Evolutionary conservation across 2,113 vertebrate species (phyloP).

Genomic region (Delphinapterus leucas): DNA sequence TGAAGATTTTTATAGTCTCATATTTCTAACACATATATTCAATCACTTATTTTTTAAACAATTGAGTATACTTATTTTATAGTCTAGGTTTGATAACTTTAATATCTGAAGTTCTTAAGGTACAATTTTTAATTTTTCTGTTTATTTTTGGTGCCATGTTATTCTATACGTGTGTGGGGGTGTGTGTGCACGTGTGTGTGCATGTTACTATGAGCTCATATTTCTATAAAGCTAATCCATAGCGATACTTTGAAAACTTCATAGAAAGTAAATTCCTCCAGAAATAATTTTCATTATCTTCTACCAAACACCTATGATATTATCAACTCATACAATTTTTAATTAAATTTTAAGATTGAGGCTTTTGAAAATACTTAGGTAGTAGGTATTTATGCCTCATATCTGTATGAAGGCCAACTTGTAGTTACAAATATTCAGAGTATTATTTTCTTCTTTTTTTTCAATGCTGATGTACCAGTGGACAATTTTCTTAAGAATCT

Average conservation of each 20-base stretch:
- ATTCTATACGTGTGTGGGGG: background rate
- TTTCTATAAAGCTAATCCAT: background rate
- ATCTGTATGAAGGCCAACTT: background rate
- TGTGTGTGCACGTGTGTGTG: background rate
- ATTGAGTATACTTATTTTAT: background rate
- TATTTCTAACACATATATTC: background rate
- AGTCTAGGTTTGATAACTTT: no score
- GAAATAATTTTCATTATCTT: background rate
- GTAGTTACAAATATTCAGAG: background rate
- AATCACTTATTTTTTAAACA: background rate
- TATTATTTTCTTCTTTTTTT: background rate
- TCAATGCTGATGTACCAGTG: background rate
- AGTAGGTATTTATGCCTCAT: background rate
- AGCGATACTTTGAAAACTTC: background rate
- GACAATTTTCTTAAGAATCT: background rate
- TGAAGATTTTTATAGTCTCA: background rate
- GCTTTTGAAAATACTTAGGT: background rate
- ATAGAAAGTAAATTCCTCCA: background rate
- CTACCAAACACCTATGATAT: background rate
- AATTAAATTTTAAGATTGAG: background rate
- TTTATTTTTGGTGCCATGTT: background rate
- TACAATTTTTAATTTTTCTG: background rate
- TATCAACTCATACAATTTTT: background rate
- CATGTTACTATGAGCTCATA: background rate
- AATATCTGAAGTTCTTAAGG: background rate